Conservation (phyloP, 2,797 vertebrate species). For the Valencia hispanica region DNA sequence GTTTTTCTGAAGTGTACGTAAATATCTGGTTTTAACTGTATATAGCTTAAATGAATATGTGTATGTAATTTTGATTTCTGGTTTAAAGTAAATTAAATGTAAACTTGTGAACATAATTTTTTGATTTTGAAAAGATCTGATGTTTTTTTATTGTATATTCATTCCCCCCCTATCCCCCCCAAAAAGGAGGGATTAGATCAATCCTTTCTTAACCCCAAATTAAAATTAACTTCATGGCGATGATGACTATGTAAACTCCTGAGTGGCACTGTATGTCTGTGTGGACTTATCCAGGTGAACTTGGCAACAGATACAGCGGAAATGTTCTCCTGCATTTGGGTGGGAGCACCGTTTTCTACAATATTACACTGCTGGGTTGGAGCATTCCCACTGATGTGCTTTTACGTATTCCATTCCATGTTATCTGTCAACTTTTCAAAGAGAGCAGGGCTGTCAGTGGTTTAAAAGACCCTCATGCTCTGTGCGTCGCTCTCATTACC, state of each 20-base stretch:
- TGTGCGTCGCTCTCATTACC: slow-evolving; percentile 79
- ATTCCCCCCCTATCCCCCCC: too few species aligned
- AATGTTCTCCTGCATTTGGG: slow-evolving; percentile 66
- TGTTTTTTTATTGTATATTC: background rate
- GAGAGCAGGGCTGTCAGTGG: slow-evolving; percentile 70
- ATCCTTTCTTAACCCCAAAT: background rate
- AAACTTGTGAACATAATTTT: background rate
- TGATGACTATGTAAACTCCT: background rate
- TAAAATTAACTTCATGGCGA: background rate
- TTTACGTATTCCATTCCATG: slow-evolving; percentile 76
- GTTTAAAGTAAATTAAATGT: background rate
- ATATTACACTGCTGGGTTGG: slow-evolving; percentile 59
- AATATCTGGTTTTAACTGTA: too few species aligned
- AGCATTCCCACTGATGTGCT: slow-evolving; percentile 72
- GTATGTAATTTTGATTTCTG: background rate
- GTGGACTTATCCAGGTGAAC: slow-evolving; percentile 6
- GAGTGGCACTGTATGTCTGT: slow-evolving; percentile 3
- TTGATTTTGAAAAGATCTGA: background rate
- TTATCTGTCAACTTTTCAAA: slow-evolving; percentile 83
- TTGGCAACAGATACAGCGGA: slow-evolving; percentile 25
- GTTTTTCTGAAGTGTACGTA: too few species aligned
- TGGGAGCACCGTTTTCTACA: slow-evolving; percentile 72
- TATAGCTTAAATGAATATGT: background rate
- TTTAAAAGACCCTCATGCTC: slow-evolving; percentile 71
- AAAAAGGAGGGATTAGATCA: background rate